These are phyloP conservation scores for Chauna torquata DNA, from an alignment of 2,113 vertebrate species.

Conservation along the genomic window DNA sequence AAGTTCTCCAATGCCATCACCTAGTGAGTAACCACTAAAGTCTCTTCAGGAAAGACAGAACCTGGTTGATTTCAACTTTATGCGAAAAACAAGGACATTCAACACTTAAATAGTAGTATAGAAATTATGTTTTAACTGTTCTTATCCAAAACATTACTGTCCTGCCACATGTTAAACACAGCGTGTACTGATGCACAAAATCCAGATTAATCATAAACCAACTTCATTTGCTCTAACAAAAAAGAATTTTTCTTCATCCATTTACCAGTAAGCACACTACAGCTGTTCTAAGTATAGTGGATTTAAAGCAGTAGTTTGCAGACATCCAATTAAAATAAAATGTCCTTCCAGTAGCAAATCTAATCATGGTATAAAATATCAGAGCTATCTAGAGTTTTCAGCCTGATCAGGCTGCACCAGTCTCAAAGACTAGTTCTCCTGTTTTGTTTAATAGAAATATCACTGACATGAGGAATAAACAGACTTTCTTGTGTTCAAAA, in stretches of 20 bases:
- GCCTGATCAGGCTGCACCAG: background rate
- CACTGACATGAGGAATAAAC: background rate
- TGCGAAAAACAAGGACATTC: background rate
- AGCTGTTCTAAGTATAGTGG: background rate
- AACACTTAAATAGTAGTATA: background rate
- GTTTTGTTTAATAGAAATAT: background rate
- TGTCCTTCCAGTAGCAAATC: background rate
- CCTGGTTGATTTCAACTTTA: background rate
- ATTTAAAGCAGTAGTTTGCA: background rate
- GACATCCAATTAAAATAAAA: background rate
- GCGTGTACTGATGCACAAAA: background rate
- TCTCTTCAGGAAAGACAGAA: background rate
- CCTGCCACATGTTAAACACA: background rate
- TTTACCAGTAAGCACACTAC: background rate
- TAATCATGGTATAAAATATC: background rate
- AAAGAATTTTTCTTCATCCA: background rate
- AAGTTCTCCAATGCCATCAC: background rate
- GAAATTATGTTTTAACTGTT: background rate
- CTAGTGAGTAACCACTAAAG: background rate
- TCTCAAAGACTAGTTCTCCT: background rate
- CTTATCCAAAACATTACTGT: background rate
- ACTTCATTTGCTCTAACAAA: background rate
- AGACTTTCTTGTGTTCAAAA: background rate
- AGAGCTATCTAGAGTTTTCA: background rate
- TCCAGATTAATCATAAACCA: conserved; percentile 5